Conservation (phyloP, 2,888 invertebrate species). For the Crioceris asparagi region DNA sequence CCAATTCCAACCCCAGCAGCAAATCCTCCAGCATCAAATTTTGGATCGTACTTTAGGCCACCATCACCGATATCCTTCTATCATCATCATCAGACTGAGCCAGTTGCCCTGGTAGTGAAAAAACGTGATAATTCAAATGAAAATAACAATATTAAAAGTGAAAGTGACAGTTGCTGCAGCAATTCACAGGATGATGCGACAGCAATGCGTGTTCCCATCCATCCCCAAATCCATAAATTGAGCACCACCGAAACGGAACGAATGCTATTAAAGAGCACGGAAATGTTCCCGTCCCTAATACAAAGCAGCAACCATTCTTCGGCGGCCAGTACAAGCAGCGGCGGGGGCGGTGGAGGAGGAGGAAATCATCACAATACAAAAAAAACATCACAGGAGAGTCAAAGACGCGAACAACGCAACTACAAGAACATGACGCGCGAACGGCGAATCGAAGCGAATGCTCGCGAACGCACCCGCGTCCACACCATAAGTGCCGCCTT, state of each 20-base stretch:
- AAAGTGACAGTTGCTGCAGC: conserved; percentile 10
- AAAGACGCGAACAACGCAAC: conserved; percentile 58
- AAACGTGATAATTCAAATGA: conserved; percentile 17
- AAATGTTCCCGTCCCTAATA: conserved; percentile 30
- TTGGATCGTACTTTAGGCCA: conserved; percentile 29
- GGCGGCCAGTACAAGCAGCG: conserved; percentile 3
- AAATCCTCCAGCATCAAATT: conserved; percentile 13
- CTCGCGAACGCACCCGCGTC: conserved; percentile 82
- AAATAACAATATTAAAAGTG: conserved; percentile 11
- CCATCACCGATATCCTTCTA: conserved; percentile 25
- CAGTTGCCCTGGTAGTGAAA: conserved; percentile 28
- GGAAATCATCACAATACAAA: conserved; percentile 3
- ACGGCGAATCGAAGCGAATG: conserved; percentile 87
- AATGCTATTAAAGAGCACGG: conserved; percentile 26
- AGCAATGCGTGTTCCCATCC: conserved; percentile 28
- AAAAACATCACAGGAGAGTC: conserved; percentile 8
- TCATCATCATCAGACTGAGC: conserved; percentile 23
- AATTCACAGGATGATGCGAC: conserved; percentile 13
- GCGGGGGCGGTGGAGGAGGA: no score
- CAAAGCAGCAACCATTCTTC: conserved; percentile 10
- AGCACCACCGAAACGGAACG: conserved; percentile 28
- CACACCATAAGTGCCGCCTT: conserved; percentile 95
- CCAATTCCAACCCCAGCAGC: conserved; percentile 17
- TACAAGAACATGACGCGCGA: conserved; percentile 95
- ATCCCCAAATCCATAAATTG: conserved; percentile 25